Evolutionary conservation across 2,888 invertebrate species (phyloP), one percentile per base, ranked within the genome.

Genomic region (Eremobia ochroleuca): DNA sequence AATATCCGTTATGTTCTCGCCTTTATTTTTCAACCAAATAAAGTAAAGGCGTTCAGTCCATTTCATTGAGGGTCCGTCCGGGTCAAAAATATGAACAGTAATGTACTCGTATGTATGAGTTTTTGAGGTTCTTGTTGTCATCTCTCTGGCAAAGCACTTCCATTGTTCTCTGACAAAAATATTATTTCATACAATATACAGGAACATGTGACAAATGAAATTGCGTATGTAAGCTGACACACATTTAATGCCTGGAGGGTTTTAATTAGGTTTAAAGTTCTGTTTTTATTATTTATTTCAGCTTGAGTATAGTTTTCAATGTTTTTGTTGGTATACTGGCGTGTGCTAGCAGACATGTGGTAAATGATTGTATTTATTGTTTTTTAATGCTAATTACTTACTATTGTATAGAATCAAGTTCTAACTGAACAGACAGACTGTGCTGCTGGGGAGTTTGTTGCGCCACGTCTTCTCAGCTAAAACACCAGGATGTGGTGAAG

Each of bases 1-100:
- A 88, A 78, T 69, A 75, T 82, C 64, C 15, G 71, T 77, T 82
- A 37, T 62, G 37, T 77, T 77, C 76, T 52, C 61, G 64, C 64
- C 49, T 75, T 80, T 72, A 74, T 83, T 76, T 72, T 78, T n/a
- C n/a, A n/a, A n/a, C n/a, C n/a, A n/a, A n/a, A n/a, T n/a, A n/a
- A n/a, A n/a, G n/a, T n/a, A n/a, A n/a, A n/a, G n/a, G n/a, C n/a
- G 73, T 28, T 18, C 40, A 18, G 49, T 34, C 37, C 66, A 72
- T 74, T 76, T 82, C 58, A 28, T 71, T 55, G 67, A n/a, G 59
- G 31, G 5, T 43, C 62, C 25, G 5, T 43, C 62, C 25, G 49
- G 74, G 46, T 46, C 55, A 25, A 70, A 77, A 70, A 58, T 65
- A 65, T 62, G 31, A 31, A 40, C 37, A 43, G 18, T 34, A 61